phyloP scores from a whole-genome alignment of 1,140 invertebrate genomes.

The Hypsibius dujardini region DNA sequence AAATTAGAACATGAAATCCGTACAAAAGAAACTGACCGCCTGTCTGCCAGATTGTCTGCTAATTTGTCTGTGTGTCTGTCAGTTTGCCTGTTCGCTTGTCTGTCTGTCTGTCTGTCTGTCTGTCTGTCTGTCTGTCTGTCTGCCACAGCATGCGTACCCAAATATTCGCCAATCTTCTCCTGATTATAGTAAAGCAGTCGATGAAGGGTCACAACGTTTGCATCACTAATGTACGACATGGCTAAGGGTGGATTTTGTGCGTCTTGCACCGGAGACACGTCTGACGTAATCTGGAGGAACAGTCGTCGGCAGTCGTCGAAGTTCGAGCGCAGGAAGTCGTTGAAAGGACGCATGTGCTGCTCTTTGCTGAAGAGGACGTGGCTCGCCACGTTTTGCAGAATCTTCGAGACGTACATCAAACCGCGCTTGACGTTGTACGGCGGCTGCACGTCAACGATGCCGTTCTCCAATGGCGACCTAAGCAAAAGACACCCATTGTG shows the following conservation, averaged over 20 bases:
- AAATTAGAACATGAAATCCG: too few species aligned
- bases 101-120: too few species aligned
- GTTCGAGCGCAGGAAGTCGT: constrained; percentile 74
- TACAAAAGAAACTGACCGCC: too few species aligned
- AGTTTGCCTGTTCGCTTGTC: too few species aligned
- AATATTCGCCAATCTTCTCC: constrained; percentile 82
- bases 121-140: too few species aligned
- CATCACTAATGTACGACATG: constrained; percentile 88
- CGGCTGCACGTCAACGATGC: constrained; percentile 71
- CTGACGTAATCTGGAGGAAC: constrained; percentile 77
- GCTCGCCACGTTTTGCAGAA: constrained; percentile 94
- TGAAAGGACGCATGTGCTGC: constrained; percentile 89
- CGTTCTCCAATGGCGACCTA: constrained; percentile 88
- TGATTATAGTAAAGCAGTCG: constrained; percentile 86
- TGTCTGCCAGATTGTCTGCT: too few species aligned
- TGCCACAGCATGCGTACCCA: too few species aligned
- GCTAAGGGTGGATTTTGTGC: constrained; percentile 49
- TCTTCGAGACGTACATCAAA: constrained; percentile 93
- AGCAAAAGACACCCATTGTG: constrained; percentile 26
- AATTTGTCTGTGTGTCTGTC: too few species aligned
- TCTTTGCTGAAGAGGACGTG: constrained; percentile 96
- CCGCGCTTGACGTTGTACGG: constrained; percentile 66
- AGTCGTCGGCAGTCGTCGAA: constrained; percentile 75
- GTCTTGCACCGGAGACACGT: constrained; percentile 65
- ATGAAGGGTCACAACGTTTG: constrained; percentile 81